phyloP scores from a whole-genome alignment of 2,888 invertebrate genomes.

The Odontocolon sp. region DNA sequence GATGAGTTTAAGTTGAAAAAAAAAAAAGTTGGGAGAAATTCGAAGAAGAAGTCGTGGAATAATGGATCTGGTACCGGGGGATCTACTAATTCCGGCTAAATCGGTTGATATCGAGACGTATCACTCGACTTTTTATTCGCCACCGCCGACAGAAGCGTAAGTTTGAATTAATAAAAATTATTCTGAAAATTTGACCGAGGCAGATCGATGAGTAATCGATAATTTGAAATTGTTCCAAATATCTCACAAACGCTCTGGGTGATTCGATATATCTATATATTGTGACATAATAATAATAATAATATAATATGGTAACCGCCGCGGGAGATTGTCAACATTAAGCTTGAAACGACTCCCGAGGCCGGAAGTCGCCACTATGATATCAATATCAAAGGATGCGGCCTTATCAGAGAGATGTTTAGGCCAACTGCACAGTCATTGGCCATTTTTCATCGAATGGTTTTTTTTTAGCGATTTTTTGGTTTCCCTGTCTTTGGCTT shows the following conservation, averaged over 20 bases:
- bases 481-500: too few species aligned
- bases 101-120: constrained; percentile 74
- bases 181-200: not conserved
- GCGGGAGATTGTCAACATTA: not conserved
- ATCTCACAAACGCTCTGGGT: too few species aligned
- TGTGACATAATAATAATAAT: too few species aligned
- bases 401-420: constrained; percentile 62
- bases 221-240: too few species aligned
- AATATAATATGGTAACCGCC: not conserved
- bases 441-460: too few species aligned
- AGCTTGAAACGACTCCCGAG: not conserved
- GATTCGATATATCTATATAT: too few species aligned
- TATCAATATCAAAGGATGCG: constrained; percentile 70
- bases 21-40: constrained; percentile 19
- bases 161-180: constrained; percentile 61
- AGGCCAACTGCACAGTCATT: too few species aligned
- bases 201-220: too few species aligned
- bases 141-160: constrained; percentile 80
- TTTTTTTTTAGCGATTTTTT: too few species aligned
- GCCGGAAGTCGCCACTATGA: constrained; percentile 67
- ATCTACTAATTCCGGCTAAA: constrained; percentile 73
- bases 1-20: not conserved
- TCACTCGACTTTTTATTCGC: constrained; percentile 79
- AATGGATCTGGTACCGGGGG: constrained; percentile 75
- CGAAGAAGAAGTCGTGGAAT: constrained; percentile 46